A percentile compares a stretch with the other conserved stretches of the same genome.
phyloP scores from a whole-genome alignment of 2,797 vertebrate genomes.

The Brachyalestes nurse region DNA sequence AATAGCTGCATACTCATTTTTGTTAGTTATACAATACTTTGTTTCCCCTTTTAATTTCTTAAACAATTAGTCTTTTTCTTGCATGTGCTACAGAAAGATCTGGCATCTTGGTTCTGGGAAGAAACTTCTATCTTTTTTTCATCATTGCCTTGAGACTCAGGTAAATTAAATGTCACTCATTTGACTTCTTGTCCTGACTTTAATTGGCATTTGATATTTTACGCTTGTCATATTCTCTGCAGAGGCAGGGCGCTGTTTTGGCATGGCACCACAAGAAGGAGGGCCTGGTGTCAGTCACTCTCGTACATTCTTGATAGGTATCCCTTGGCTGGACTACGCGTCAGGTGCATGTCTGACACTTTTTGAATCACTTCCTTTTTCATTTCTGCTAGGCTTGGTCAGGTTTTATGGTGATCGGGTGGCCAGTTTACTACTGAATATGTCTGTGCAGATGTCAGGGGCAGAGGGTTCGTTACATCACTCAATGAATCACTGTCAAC shows the following conservation, averaged over 20 bases:
- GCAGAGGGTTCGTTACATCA: neutral
- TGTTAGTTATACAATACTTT: neutral
- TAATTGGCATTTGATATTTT: conserved; percentile 81
- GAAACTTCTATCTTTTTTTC: conserved; percentile 7
- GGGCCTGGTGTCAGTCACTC: conserved; percentile 66
- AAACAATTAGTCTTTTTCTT: conserved; percentile 6
- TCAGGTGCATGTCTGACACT: conserved; percentile 66
- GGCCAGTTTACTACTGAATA: conserved; percentile 60
- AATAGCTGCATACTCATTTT: neutral
- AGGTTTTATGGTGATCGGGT: conserved; percentile 66
- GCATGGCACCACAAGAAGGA: conserved; percentile 57
- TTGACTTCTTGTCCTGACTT: conserved; percentile 69
- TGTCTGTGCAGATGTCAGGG: conserved; percentile 44
- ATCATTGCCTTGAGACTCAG: conserved; percentile 56
- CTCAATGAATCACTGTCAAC: neutral
- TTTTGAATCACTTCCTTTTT: conserved; percentile 62
- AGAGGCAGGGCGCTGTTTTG: conserved; percentile 66
- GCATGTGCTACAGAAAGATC: conserved; percentile 6
- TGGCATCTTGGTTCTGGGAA: neutral
- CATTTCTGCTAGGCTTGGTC: conserved; percentile 65
- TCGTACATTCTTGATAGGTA: conserved; percentile 77
- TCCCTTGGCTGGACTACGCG: conserved; percentile 58
- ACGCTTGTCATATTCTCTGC: conserved; percentile 70
- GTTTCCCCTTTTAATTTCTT: neutral
- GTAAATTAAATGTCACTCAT: conserved; percentile 77